Conservation (phyloP, 2,113 vertebrate species). For the Glaucidium brasilianum region DNA sequence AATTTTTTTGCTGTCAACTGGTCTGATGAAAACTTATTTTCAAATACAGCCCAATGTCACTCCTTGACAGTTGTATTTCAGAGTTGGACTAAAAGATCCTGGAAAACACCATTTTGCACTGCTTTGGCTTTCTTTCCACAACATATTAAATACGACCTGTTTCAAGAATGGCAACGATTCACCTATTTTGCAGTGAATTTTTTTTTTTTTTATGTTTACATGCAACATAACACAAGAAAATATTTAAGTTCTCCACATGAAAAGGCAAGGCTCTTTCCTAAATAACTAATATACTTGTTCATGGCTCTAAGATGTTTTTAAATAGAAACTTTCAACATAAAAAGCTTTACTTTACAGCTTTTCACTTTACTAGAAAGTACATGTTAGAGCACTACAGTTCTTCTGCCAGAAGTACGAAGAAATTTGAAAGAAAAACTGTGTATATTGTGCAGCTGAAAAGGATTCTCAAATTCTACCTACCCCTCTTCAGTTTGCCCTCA, state of each 20-base stretch:
- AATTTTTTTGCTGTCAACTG: background rate
- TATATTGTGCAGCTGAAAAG: background rate
- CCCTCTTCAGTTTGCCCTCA: background rate
- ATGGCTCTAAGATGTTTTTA: background rate
- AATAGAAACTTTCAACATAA: background rate
- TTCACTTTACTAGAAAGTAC: background rate
- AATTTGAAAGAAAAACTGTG: background rate
- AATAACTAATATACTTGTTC: background rate
- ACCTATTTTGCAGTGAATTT: background rate
- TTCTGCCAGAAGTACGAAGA: background rate
- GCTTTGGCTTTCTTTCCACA: background rate
- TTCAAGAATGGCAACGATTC: background rate
- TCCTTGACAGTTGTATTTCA: background rate
- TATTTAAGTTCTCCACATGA: background rate
- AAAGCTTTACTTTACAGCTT: background rate
- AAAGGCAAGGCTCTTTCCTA: background rate
- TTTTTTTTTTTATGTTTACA: background rate
- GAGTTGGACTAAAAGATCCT: background rate
- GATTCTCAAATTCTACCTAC: background rate
- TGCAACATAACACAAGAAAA: background rate
- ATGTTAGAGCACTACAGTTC: background rate
- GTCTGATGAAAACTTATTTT: background rate
- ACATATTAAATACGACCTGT: background rate
- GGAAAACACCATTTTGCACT: background rate
- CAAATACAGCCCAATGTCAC: background rate